Base-by-base conservation (phyloP, 2,113 vertebrate species). In the Andinoacara biseriatus region DNA sequence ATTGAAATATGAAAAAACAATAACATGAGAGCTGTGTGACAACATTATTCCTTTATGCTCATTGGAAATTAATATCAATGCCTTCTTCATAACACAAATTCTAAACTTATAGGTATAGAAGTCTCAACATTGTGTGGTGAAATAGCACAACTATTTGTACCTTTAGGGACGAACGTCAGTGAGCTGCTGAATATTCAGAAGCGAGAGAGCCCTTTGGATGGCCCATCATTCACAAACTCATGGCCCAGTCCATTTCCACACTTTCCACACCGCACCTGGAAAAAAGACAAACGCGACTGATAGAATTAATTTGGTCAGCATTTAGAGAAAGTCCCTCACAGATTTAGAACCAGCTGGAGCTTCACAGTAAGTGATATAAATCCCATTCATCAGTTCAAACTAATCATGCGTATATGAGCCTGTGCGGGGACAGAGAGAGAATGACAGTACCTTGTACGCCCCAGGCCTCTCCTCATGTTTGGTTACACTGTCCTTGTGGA, bases 121-220 rank as follows among this genome's bases (percentile, higher is more conserved):
- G 24, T 31, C 38, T 49, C 43, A 72, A 52, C 18, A 43, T 69
- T 3, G 5, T 0, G 43, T 69, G 65, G 43, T 31, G 10, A 31
- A 11, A 69, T 69, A 49, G 24, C 15, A 15, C 20, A 43, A 29
- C 22, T 52, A 46, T 72, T 72, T 3, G 3, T 84, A 99, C 98
- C 97, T 97, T 97, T 97, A 1, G 97, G 95, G 95, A 99, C 0
- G 82, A 99, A 99, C 88, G 97, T 97, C 86, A 99, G 95, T 22
- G 98, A 97, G 96, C 94, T 97, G 95, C 98, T 99, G 87, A 99
- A 99, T 96, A 99, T 99, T 99, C 98, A 99, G 94, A 99, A 99
- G 76, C 98, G 97, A 10, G 98, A 99, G 62, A 95, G 89, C 0
- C 97, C 97, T 65, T 18, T 92, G 84, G 92, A 91, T 0, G 97